Percentiles rank a stretch among this genome's conserved stretches.
These are phyloP conservation scores for Ophioninae sp. DNA, from an alignment of 2,888 invertebrate genomes.

Conservation along the genomic window DNA sequence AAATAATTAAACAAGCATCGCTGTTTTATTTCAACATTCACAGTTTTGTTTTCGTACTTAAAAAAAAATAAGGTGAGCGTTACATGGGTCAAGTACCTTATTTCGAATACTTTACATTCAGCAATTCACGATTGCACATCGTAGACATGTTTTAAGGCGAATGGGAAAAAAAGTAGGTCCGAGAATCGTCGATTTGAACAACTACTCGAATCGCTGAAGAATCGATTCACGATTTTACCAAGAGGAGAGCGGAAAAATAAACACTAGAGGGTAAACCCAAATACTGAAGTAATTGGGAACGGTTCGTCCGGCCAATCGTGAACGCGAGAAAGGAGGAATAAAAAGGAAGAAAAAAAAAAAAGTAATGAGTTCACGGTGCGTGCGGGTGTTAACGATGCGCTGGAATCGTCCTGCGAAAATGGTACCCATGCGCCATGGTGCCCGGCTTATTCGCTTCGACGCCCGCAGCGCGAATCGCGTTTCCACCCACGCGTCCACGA, in stretches of 20 bases:
- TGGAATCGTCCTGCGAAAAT: conserved; percentile 47
- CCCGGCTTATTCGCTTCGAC: conserved; percentile 56
- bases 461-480: conserved; percentile 56
- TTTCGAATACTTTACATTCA: not conserved
- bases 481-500: conserved; percentile 61
- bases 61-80: no score
- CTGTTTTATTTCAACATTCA: no score
- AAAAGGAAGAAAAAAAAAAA: not conserved
- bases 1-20: no score
- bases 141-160: not conserved
- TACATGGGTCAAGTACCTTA: no score
- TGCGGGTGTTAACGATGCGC: conserved; percentile 50
- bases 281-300: conserved; percentile 55
- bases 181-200: not conserved
- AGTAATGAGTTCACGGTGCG: conserved; percentile 21
- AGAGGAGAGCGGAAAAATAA: not conserved
- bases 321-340: conserved; percentile 46
- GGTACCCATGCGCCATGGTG: conserved; percentile 20
- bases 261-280: conserved; percentile 28
- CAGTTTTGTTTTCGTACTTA: no score
- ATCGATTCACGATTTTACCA: no score
- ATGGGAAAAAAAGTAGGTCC: not conserved
- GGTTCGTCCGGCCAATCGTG: conserved; percentile 35
- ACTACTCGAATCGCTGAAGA: not conserved
- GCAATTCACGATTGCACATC: not conserved